phyloP scores from a whole-genome alignment of 1,140 invertebrate species.

The Glomeris maerens region DNA sequence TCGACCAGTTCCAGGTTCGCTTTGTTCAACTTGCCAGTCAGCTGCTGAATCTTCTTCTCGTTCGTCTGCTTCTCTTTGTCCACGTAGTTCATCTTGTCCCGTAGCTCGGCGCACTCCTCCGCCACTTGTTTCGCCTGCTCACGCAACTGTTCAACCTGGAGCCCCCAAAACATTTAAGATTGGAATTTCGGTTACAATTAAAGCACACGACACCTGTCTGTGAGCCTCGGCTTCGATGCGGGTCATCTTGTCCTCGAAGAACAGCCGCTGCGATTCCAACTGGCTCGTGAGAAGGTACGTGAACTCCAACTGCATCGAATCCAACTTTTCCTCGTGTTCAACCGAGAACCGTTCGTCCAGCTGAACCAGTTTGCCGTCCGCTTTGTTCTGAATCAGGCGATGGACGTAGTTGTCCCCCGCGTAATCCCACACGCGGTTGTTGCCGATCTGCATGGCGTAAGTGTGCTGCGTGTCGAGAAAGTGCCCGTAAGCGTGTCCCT shows the following conservation, averaged over 20 bases:
- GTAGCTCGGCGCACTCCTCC: conserved; percentile 20
- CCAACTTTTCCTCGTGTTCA: conserved; percentile 67
- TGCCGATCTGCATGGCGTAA: conserved; percentile 89
- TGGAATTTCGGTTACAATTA: neutral
- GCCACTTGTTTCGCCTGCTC: conserved; percentile 17
- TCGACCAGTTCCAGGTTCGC: conserved; percentile 52
- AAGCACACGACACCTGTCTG: conserved; percentile 14
- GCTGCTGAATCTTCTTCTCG: conserved; percentile 44
- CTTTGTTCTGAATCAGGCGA: conserved; percentile 85
- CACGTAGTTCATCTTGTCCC: conserved; percentile 27
- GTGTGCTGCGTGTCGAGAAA: conserved; percentile 91
- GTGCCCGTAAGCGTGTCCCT: conserved; percentile 63
- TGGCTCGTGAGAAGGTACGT: conserved; percentile 94
- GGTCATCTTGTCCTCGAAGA: conserved; percentile 73
- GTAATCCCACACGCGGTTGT: conserved; percentile 97
- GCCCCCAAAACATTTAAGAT: neutral
- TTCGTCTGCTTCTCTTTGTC: conserved; percentile 47
- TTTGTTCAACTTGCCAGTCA: conserved; percentile 15
- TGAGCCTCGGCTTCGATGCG: conserved; percentile 37
- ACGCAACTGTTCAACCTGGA: conserved; percentile 3
- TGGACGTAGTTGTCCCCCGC: conserved; percentile 96
- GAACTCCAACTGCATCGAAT: conserved; percentile 87
- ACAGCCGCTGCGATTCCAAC: conserved; percentile 80
- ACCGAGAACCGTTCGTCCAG: conserved; percentile 29
- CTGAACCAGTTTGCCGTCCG: conserved; percentile 92